These are phyloP conservation scores for Cricetomys ansorgei DNA, from an alignment of 2,113 vertebrate genomes.

Conservation along the genomic window DNA sequence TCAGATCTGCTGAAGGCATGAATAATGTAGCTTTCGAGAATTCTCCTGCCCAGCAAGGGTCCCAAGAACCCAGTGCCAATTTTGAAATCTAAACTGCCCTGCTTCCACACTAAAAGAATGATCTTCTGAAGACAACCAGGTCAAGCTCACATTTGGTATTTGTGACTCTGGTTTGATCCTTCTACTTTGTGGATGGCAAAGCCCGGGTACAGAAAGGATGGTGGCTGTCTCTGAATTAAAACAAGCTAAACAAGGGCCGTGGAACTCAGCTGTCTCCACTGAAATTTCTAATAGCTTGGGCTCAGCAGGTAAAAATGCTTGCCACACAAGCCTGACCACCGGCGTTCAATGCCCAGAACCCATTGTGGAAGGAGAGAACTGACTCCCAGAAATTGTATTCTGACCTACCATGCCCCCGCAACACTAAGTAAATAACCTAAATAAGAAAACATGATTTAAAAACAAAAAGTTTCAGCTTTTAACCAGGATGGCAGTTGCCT, in stretches of 20 bases:
- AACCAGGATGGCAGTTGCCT: neutral
- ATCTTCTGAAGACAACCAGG: neutral
- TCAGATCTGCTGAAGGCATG: constrained; percentile 46
- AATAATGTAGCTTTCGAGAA: constrained; percentile 58
- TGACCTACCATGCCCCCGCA: no score
- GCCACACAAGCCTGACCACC: neutral
- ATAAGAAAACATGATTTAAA: neutral
- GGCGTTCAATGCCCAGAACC: neutral
- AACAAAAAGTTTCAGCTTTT: neutral
- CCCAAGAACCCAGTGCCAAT: neutral
- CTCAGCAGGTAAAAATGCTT: neutral
- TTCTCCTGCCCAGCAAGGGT: constrained; percentile 12
- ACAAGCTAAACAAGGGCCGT: neutral
- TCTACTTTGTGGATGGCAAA: neutral
- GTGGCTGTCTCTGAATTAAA: neutral
- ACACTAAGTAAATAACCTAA: neutral
- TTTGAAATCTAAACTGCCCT: neutral
- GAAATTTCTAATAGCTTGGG: neutral
- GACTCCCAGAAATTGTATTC: neutral
- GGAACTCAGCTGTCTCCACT: neutral
- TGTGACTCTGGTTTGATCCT: neutral
- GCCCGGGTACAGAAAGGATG: neutral
- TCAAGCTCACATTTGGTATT: neutral
- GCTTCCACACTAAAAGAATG: neutral
- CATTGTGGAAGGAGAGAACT: neutral